Evolutionary conservation across 2,113 vertebrate genomes (phyloP).

Genomic region (Herpetotheres cachinnans): DNA sequence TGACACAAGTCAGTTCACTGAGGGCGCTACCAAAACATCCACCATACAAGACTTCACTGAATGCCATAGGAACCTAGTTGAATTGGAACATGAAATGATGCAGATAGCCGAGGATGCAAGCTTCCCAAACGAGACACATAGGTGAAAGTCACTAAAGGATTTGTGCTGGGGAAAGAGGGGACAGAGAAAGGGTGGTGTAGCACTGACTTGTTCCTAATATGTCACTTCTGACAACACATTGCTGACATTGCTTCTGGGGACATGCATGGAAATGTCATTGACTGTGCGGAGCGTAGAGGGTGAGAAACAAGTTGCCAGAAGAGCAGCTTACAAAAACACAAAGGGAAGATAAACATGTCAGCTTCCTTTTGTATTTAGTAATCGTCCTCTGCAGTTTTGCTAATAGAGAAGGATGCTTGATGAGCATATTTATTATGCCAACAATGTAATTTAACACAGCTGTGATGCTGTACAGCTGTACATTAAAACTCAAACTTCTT

Average conservation of each 20-base stretch:
- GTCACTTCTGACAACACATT: not conserved
- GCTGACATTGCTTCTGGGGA: not conserved
- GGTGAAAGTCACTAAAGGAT: not conserved
- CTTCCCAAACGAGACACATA: rapidly evolving
- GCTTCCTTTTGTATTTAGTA: not conserved
- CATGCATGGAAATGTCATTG: not conserved
- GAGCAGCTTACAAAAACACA: not conserved
- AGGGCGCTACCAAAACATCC: not conserved
- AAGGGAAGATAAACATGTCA: not conserved
- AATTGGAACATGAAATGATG: not conserved
- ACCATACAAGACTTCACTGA: not conserved
- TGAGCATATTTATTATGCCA: slow-evolving; percentile 12
- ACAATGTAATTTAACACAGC: not conserved
- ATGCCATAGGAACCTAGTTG: not conserved
- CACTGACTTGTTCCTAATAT: not conserved
- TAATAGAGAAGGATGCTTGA: not conserved
- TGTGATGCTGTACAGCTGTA: slow-evolving; percentile 33
- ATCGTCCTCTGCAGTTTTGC: not conserved
- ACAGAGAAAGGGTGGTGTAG: not conserved
- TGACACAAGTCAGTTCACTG: not conserved
- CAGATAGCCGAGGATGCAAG: not conserved
- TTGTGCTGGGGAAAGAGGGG: not conserved
- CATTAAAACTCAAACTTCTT: slow-evolving; percentile 19
- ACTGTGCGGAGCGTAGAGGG: not conserved
- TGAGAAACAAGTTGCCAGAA: not conserved